Percentiles rank a stretch among this genome's conserved stretches.
Evolutionary conservation across 92 coral and sea anemone genomes (phyloP).

Genomic region (Chrysogorgia sp.): DNA sequence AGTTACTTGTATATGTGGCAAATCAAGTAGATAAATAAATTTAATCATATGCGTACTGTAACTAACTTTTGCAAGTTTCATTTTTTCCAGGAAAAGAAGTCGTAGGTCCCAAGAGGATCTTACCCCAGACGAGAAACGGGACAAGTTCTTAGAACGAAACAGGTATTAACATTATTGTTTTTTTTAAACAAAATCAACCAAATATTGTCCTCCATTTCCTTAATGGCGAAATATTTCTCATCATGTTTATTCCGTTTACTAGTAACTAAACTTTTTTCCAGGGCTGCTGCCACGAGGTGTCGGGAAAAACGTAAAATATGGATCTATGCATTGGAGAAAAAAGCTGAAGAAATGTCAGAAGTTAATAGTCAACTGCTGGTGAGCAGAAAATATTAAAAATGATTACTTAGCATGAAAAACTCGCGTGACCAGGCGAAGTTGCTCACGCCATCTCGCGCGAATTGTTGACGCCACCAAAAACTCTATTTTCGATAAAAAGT

Average conservation of each 20-base stretch:
- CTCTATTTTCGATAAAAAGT: too few relatives aligned
- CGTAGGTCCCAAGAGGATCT: slow-evolving; percentile 88
- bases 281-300: slow-evolving; percentile 99
- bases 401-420: too few relatives aligned
- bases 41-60: too few relatives aligned
- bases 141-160: slow-evolving; percentile 92
- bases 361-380: slow-evolving; percentile 91
- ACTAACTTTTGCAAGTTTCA: background rate
- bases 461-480: too few relatives aligned
- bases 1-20: too few relatives aligned
- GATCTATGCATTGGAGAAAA: slow-evolving; percentile 93
- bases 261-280: slow-evolving; percentile 12
- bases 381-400: background rate
- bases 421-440: too few relatives aligned
- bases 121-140: slow-evolving; percentile 94
- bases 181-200: background rate
- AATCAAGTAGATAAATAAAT: too few relatives aligned
- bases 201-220: background rate
- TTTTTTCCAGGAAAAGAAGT: slow-evolving; percentile 75
- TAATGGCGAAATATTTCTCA: background rate
- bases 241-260: background rate
- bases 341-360: slow-evolving; percentile 88
- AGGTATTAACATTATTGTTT: slow-evolving; percentile 80
- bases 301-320: slow-evolving; percentile 97
- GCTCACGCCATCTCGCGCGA: too few relatives aligned